These are phyloP conservation scores for Halcyon senegalensis DNA, from an alignment of 2,113 vertebrate genomes.

Conservation along the genomic window DNA sequence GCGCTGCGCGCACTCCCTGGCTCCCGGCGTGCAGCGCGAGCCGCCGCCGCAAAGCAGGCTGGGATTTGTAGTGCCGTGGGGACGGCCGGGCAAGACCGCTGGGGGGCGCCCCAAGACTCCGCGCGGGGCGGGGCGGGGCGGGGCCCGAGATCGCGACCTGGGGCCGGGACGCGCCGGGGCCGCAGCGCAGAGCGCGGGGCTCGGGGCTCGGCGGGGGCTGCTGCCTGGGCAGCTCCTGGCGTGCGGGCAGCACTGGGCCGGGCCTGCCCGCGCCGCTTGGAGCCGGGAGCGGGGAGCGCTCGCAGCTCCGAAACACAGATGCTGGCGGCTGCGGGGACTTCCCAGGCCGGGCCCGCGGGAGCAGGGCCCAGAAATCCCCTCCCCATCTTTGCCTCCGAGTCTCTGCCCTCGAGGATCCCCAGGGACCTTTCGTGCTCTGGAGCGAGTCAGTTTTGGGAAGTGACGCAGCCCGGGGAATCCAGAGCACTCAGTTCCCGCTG, in stretches of 20 bases:
- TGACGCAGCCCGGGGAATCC: neutral
- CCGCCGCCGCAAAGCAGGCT: neutral
- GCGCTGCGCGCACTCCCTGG: too few relatives aligned
- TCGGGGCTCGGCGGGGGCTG: neutral
- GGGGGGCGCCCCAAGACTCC: neutral
- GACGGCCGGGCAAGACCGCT: neutral
- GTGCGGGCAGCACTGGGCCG: neutral
- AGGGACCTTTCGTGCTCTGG: neutral
- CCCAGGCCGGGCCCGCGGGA: neutral
- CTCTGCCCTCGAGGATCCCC: neutral
- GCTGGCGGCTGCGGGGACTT: neutral
- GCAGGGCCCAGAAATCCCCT: conserved; percentile 12
- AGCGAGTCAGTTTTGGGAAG: neutral
- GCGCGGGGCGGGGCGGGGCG: neutral
- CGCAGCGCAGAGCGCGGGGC: too few relatives aligned
- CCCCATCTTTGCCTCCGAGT: neutral
- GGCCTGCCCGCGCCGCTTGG: neutral
- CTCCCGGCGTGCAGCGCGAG: neutral
- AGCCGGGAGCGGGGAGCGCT: neutral
- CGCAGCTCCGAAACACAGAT: neutral
- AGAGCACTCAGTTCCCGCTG: neutral
- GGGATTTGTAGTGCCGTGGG: neutral
- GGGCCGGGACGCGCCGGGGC: too few relatives aligned
- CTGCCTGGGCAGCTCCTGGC: neutral
- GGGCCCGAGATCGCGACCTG: too few relatives aligned